Conservation (phyloP, 2,797 vertebrate genomes). For the Astyanax mexicanus region DNA sequence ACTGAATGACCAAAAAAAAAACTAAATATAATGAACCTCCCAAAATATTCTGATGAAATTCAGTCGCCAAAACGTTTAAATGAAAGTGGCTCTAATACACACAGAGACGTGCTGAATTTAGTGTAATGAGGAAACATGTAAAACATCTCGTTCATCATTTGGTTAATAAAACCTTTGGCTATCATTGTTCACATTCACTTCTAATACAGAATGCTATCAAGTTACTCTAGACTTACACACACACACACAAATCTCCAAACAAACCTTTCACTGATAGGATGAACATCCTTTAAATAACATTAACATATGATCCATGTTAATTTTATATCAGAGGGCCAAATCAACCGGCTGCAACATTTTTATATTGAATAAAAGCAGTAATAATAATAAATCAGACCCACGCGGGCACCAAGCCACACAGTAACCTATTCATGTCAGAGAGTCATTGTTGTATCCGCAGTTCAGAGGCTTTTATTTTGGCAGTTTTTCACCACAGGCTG, state of each 20-base stretch:
- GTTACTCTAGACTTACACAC: too few species aligned
- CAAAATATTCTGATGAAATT: not conserved
- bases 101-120: constrained; percentile 8
- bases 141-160: not conserved
- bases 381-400: not conserved
- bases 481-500: not conserved
- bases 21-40: too few species aligned
- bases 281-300: not conserved
- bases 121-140: not conserved
- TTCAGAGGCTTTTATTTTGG: not conserved
- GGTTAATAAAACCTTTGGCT: not conserved
- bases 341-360: constrained; percentile 3
- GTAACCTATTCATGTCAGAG: constrained; percentile 3
- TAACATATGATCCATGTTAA: not conserved
- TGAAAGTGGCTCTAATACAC: not conserved
- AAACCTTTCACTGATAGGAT: not conserved
- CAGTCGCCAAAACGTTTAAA: not conserved
- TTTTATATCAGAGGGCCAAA: not conserved
- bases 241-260: too few species aligned
- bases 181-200: not conserved
- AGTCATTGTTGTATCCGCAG: not conserved
- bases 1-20: constrained; percentile 18
- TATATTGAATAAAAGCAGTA: not conserved
- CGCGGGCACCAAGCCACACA: not conserved
- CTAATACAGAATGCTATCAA: not conserved